These are phyloP conservation scores for Trissoscelio sp. DNA, from an alignment of 2,888 invertebrate species.

Conservation along the genomic window DNA sequence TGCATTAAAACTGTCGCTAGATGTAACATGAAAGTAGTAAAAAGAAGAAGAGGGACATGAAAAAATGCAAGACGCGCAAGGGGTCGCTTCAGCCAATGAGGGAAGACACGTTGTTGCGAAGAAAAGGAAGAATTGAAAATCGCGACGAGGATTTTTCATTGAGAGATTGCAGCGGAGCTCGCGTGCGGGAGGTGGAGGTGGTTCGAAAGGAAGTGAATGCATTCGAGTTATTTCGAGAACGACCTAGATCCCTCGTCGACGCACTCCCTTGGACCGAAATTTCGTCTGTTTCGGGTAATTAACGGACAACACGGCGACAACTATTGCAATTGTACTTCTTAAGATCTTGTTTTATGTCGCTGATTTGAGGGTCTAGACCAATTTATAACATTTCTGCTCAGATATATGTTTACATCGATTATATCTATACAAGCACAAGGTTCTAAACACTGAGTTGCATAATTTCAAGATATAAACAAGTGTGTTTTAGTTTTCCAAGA, in stretches of 20 bases:
- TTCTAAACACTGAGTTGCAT: too few species aligned
- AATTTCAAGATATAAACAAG: too few species aligned
- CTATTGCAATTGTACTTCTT: slow-evolving; percentile 59
- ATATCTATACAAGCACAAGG: not conserved
- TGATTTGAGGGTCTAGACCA: slow-evolving; percentile 50
- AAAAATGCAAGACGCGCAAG: slow-evolving; percentile 34
- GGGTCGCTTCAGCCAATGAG: slow-evolving; percentile 7
- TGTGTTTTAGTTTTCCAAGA: too few species aligned
- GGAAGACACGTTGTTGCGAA: slow-evolving; percentile 35
- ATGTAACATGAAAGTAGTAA: slow-evolving; percentile 27
- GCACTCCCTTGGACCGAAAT: slow-evolving; percentile 74
- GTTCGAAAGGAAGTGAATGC: slow-evolving; percentile 78
- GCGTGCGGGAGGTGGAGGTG: slow-evolving; percentile 56
- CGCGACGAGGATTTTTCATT: slow-evolving; percentile 75
- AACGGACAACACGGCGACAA: slow-evolving; percentile 75
- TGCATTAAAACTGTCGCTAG: slow-evolving; percentile 46
- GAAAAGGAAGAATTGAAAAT: slow-evolving; percentile 51
- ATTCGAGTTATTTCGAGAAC: slow-evolving; percentile 79
- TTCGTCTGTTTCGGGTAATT: slow-evolving; percentile 81
- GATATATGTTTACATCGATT: slow-evolving; percentile 35
- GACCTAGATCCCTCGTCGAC: slow-evolving; percentile 79
- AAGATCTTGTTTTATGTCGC: slow-evolving; percentile 31
- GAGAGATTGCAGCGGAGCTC: slow-evolving; percentile 70
- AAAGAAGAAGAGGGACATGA: slow-evolving; percentile 27
- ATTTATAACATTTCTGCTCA: slow-evolving; percentile 52